These are phyloP conservation scores for Dasypogon diadema DNA, from an alignment of 2,888 invertebrate genomes.

Conservation along the genomic window DNA sequence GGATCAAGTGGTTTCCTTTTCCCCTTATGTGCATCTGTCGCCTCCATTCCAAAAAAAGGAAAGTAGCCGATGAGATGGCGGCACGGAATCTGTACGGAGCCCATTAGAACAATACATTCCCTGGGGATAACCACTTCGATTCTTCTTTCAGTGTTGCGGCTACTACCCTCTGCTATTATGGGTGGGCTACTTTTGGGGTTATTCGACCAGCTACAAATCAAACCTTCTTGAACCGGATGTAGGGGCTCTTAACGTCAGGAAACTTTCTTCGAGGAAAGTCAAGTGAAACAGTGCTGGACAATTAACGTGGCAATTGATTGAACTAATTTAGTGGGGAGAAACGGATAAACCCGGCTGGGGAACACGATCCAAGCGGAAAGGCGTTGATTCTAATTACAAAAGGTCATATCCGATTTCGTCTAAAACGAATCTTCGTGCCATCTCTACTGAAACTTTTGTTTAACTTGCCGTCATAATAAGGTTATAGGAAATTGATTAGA, in stretches of 20 bases:
- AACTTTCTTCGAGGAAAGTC: conserved; percentile 15
- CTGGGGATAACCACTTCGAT: conserved; percentile 25
- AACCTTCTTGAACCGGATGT: conserved; percentile 29
- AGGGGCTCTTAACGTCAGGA: conserved; percentile 19
- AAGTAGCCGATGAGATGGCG: conserved; percentile 15
- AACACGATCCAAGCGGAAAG: conserved; percentile 6
- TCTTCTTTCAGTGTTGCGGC: conserved; percentile 13
- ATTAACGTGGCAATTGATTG: conserved; percentile 41
- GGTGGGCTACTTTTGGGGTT: conserved; percentile 6
- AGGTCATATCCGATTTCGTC: conserved; percentile 27
- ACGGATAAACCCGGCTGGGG: conserved; percentile 10
- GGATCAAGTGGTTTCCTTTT: conserved; percentile 35
- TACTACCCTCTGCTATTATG: conserved; percentile 5
- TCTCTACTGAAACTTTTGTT: conserved; percentile 27
- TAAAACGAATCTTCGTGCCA: conserved; percentile 14
- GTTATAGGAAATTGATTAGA: conserved; percentile 32
- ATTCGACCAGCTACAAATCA: conserved; percentile 27
- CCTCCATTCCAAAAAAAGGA: neutral
- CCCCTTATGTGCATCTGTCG: conserved; percentile 15
- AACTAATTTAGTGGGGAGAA: conserved; percentile 37
- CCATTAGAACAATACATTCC: conserved; percentile 34
- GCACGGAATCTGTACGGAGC: conserved; percentile 7
- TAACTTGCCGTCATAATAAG: conserved; percentile 26
- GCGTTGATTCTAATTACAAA: conserved; percentile 29
- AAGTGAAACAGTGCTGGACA: conserved; percentile 28